Evolutionary conservation across 2,797 vertebrate species (phyloP), one percentile per base, ranked within the genome.

Genomic region (Etheostoma perlongum): DNA sequence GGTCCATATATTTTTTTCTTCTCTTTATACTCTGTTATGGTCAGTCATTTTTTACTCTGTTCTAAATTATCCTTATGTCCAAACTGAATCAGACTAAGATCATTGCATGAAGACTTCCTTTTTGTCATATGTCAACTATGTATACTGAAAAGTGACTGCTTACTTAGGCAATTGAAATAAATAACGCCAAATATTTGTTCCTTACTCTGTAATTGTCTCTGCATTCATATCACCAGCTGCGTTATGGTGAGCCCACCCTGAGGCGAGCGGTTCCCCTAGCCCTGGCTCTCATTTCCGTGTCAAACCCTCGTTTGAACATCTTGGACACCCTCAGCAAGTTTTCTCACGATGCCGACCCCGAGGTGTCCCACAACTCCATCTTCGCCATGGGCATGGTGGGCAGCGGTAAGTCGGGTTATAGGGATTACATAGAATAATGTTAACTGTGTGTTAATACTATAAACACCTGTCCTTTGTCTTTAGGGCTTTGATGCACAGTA

Each of bases 351-450:
- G 98, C 98, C 27, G 98, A 99, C 82, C 97, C 98, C 0, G 98
- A 99, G 89, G 98, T 99, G 54, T 97, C 98, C 2, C 98, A 99
- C 92, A 99, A 99, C 86, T 98, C 98, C 67, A 99, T 99, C 88
- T 99, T 99, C 78, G 98, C 98, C 84, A 99, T 99, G 98, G 98
- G 98, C 89, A 98, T 99, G 97, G 98, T 99, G 87, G 98, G 98
- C 94, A 99, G 98, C 0, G 98, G 98, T 99, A 79, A 94, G 96
- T 87, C 19, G 11, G 16, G 4, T 12, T 54, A 14, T 15, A 4
- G 6, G 6, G 19, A 19, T 49, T 21, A 6, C 2, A 5, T 18
- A 1, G 2, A 55, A 51, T 47, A 19, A 27, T 58, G 40, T 44
- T 14, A 33, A 25, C 6, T 46, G 3, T 12, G 6, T 36, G 4